phyloP scores from a whole-genome alignment of 2,797 vertebrate genomes.

The Morelia viridis region DNA sequence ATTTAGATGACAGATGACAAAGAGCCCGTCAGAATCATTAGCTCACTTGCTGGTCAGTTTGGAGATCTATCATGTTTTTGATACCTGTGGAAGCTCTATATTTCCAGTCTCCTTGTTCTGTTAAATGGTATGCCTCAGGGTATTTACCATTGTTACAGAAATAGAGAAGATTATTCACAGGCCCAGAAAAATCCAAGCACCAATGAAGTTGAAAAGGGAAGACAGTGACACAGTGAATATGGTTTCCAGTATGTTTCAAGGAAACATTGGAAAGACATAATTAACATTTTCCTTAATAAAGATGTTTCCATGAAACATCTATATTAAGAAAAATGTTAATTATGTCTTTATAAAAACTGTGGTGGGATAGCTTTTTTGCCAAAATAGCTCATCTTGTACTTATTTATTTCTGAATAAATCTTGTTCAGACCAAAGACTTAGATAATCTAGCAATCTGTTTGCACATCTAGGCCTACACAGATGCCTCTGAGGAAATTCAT shows the following conservation, averaged over 20 bases:
- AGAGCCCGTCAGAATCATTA: not conserved
- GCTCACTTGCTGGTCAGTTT: not conserved
- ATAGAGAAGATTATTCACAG: not conserved
- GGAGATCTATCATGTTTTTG: not conserved
- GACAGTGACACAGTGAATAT: not conserved
- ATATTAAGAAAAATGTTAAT: not conserved
- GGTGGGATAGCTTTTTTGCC: not conserved
- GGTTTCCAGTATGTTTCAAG: not conserved
- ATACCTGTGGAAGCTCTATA: not conserved
- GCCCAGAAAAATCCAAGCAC: not conserved
- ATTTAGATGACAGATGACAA: not conserved
- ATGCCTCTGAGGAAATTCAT: not conserved
- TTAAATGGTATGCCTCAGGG: not conserved
- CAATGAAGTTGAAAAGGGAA: not conserved
- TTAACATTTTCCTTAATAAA: no score
- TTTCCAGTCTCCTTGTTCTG: not conserved
- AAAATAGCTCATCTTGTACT: not conserved
- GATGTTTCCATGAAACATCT: not conserved
- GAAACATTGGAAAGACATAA: not conserved
- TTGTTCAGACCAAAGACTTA: not conserved
- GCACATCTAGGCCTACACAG: not conserved
- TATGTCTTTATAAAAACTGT: not conserved
- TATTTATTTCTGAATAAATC: not conserved
- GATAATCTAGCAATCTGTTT: not conserved
- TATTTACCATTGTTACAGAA: not conserved